Evolutionary conservation across 2,113 vertebrate genomes (phyloP).

Genomic region (Tympanuchus pallidicinctus): DNA sequence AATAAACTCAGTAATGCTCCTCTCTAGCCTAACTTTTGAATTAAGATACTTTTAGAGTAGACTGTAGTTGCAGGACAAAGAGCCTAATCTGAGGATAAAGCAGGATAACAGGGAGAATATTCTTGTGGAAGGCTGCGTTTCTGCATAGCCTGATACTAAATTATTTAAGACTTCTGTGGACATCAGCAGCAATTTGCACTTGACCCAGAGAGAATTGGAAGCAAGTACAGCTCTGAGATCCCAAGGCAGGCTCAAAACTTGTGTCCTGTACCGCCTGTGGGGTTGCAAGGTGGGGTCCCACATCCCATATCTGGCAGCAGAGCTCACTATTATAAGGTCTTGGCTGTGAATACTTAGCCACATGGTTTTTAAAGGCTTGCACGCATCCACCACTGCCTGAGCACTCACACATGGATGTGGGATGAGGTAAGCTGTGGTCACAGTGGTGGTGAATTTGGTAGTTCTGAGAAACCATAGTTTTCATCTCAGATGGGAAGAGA

Average conservation of each 20-base stretch:
- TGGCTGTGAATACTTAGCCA: background rate
- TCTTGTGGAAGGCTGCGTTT: background rate
- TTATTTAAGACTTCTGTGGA: background rate
- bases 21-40: constrained; percentile 11
- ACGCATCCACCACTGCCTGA: background rate
- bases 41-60: background rate
- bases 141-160: background rate
- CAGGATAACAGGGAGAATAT: background rate
- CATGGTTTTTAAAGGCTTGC: background rate
- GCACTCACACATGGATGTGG: rapidly evolving
- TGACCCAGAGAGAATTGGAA: background rate
- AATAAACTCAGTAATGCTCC: constrained; percentile 1
- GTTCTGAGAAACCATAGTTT: background rate
- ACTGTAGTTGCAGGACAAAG: background rate
- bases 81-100: background rate
- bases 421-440: rapidly evolving
- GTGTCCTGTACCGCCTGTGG: background rate
- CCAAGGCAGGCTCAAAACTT: background rate
- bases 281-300: background rate
- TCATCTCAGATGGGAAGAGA: background rate
- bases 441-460: background rate
- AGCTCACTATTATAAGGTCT: background rate
- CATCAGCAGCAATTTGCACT: background rate
- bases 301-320: background rate
- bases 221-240: background rate